Evolutionary conservation across 2,888 invertebrate genomes (phyloP), one percentile per base, ranked within the genome.

Genomic region (Choristoneura rosaceana): DNA sequence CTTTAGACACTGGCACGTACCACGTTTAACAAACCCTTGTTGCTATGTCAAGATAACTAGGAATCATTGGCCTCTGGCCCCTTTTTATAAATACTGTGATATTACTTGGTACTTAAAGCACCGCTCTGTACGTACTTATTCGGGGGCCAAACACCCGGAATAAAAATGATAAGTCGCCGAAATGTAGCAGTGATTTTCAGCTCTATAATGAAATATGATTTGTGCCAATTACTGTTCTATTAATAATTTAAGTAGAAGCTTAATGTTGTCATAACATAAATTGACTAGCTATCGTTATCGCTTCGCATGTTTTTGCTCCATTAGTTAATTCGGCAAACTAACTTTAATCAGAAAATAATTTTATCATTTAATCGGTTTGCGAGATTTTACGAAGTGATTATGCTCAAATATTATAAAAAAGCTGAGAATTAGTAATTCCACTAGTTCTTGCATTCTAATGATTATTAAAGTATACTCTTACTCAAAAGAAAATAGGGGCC

Each of bases 131-230:
- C 25, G 12, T 55, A 12, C 25, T 25, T 55, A 55, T 25, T 55
- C 25, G 25, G 25, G 10, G 41, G 69, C 43, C 69, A 41, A 52
- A 43, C 69, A 52, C 69, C 68, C 68, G 47, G 68, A 60, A 68
- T 33, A 5, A 12, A 33, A 14, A n/a, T 12, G 52, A 17, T 17
- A 52, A 52, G 45, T 66, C 14, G 10, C 12, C 59, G 7, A 59
- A 58, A 41, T 50, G 58, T 45, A 55, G 55, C 55, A 25, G 25
- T 0, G 12, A 9, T 55, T 55, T 10, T 3, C 25, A 55, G 12
- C 10, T 25, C 1, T 55, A 25, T 12, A 17, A 25, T 25, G 10
- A 10, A 55, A 55, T 52, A 52, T 55, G 25, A 55, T 55, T 25
- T 25, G 25, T 33, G 55, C 55, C 12, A 52, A 17, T 17, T 52